Evolutionary conservation across 1,140 invertebrate species (phyloP), one percentile per base, ranked within the genome.

Genomic region (Papilio glaucus): DNA sequence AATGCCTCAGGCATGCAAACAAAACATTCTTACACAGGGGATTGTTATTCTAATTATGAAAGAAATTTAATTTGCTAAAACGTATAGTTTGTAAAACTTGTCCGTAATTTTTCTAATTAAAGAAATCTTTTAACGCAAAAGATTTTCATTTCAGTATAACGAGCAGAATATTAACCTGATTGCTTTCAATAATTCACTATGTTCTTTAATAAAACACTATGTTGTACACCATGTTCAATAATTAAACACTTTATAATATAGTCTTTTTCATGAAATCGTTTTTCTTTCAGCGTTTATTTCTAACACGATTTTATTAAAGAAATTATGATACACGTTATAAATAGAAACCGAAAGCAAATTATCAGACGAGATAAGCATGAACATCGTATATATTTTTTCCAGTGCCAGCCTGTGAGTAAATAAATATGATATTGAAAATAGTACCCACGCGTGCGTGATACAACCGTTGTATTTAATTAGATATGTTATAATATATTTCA

Each of bases 371-470:
- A 21, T 53, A 53, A 53, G 12, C 24, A 26, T n/a, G 18, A 49
- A 26, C 2, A 2, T 53, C 21, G 62, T 72, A 57, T 63, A 62
- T 72, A 24, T 60, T 24, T 42, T 24, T 71, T 37, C n/a, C 39
- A 62, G 18, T 29, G 60, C 71, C 41, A 62, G 63, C 24, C 42
- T 38, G 12, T 0, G 8, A 18, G 49, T 24, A 53, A 62, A 72
- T 37, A 45, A 63, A 62, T 62, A 63, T 62, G 60, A 45, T 72
- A 63, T 72, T 63, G 67, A 72, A 45, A 33, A 41, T 26, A 21
- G 10, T n/a, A 38, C 18, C 18, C 21, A 71, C 45, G 57, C 68
- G 68, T 38, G 45, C 33, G 45, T 57, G 49, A 71, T 8, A 70
- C 33, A 33, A 9, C n/a, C n/a, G n/a, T 33, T 63, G 57, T 60